These are phyloP conservation scores for Anthonomus grandis DNA, from an alignment of 1,140 invertebrate genomes.

Conservation along the genomic window DNA sequence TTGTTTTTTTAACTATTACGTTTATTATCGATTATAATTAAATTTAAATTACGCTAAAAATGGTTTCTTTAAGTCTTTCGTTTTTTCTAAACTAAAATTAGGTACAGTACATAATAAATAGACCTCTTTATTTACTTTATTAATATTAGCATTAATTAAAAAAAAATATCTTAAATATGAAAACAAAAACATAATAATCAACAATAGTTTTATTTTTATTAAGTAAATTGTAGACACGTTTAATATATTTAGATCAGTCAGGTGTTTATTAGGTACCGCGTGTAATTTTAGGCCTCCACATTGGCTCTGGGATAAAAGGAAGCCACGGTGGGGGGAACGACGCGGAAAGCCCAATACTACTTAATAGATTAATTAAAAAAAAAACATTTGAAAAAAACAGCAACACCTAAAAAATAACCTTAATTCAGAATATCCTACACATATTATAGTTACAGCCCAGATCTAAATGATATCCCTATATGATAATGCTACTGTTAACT, in stretches of 20 bases:
- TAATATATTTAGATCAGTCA: conserved; percentile 11
- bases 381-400: conserved; percentile 23
- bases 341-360: not conserved
- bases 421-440: conserved; percentile 20
- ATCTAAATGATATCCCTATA: conserved; percentile 25
- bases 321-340: not conserved
- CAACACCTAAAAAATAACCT: conserved; percentile 15
- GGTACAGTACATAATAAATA: conserved; percentile 19
- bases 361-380: conserved; percentile 6
- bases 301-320: not conserved
- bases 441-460: conserved; percentile 24
- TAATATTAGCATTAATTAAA: conserved; percentile 6
- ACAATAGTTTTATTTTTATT: not conserved
- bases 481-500: conserved; percentile 16
- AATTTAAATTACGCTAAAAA: conserved; percentile 24
- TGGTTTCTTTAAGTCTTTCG: conserved; percentile 23
- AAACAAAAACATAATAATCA: not conserved
- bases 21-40: conserved; percentile 19
- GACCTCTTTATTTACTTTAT: conserved; percentile 5
- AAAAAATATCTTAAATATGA: conserved; percentile 11
- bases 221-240: conserved; percentile 8
- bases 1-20: conserved; percentile 21
- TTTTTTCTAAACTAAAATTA: conserved; percentile 21
- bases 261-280: not conserved
- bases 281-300: not conserved